These are phyloP conservation scores for Tetramorium alpestre DNA, from an alignment of 1,140 invertebrate genomes.

Conservation along the genomic window DNA sequence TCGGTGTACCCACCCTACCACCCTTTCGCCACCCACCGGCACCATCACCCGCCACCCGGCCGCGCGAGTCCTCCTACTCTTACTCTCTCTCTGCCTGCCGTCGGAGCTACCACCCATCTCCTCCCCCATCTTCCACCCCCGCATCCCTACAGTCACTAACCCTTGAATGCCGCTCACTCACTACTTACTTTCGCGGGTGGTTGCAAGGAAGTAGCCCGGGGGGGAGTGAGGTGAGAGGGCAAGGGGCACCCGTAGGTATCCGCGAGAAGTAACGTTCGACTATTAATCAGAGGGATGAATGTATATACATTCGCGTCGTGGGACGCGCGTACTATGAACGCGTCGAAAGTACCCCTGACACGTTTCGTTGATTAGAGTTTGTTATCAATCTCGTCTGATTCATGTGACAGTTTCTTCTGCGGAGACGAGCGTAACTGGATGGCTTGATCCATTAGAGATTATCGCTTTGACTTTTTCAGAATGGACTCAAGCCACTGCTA, in stretches of 20 bases:
- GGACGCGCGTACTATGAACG: conserved; percentile 7
- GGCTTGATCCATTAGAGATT: neutral
- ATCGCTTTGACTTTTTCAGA: conserved; percentile 1
- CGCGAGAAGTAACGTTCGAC: conserved; percentile 66
- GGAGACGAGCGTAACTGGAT: neutral
- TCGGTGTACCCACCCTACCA: conserved; percentile 77
- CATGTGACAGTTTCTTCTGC: neutral
- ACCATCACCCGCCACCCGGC: conserved; percentile 50
- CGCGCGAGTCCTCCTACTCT: conserved; percentile 61
- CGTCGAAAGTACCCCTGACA: neutral
- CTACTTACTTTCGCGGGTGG: conserved; percentile 82
- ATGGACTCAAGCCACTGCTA: neutral
- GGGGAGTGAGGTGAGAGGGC: conserved; percentile 63
- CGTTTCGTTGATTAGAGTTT: conserved; percentile 32
- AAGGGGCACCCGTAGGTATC: conserved; percentile 49
- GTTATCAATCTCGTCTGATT: conserved; percentile 29
- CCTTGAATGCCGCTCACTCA: conserved; percentile 83
- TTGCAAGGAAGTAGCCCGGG: conserved; percentile 68
- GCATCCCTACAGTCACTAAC: conserved; percentile 79
- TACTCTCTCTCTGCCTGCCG: conserved; percentile 63
- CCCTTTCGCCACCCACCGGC: conserved; percentile 65
- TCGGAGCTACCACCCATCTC: conserved; percentile 59
- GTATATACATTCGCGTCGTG: conserved; percentile 15
- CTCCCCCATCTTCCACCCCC: conserved; percentile 16
- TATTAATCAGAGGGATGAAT: conserved; percentile 72